These are phyloP conservation scores for Acrocephalus kingi DNA, from an alignment of 2,113 vertebrate genomes.

Conservation along the genomic window DNA sequence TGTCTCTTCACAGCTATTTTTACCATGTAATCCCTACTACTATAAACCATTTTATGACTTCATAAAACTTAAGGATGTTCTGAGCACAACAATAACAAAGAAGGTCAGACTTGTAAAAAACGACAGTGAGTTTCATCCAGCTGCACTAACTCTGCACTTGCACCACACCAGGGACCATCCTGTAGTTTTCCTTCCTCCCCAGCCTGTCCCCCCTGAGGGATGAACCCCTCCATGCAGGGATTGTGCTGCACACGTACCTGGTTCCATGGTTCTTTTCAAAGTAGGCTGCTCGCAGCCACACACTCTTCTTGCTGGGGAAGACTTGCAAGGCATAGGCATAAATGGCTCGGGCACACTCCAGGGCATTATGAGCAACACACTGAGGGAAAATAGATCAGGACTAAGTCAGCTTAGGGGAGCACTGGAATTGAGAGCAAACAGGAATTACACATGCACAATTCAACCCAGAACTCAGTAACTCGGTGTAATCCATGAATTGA, in stretches of 20 bases:
- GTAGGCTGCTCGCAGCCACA: conserved; percentile 96
- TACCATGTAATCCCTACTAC: neutral
- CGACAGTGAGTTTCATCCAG: neutral
- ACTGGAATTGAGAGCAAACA: neutral
- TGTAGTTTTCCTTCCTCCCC: neutral
- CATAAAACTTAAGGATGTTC: neutral
- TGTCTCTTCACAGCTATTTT: neutral
- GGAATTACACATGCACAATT: neutral
- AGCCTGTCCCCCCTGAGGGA: neutral
- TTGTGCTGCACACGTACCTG: conserved; percentile 67
- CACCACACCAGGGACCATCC: neutral
- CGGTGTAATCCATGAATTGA: neutral
- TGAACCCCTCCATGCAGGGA: neutral
- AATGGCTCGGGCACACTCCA: conserved; percentile 96
- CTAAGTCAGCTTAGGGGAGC: neutral
- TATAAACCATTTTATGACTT: neutral
- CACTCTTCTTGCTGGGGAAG: conserved; percentile 98
- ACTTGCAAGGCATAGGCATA: conserved; percentile 96
- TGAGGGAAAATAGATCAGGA: conserved; percentile 37
- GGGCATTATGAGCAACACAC: conserved; percentile 93
- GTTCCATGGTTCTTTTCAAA: conserved; percentile 98
- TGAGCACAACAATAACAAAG: neutral
- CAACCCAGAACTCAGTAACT: neutral
- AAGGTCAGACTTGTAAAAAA: neutral
- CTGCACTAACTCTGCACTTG: neutral